Percentiles rank a stretch among this genome's conserved stretches.
These are phyloP conservation scores for Calidris pygmaea DNA, from an alignment of 2,113 vertebrate species.

Conservation along the genomic window DNA sequence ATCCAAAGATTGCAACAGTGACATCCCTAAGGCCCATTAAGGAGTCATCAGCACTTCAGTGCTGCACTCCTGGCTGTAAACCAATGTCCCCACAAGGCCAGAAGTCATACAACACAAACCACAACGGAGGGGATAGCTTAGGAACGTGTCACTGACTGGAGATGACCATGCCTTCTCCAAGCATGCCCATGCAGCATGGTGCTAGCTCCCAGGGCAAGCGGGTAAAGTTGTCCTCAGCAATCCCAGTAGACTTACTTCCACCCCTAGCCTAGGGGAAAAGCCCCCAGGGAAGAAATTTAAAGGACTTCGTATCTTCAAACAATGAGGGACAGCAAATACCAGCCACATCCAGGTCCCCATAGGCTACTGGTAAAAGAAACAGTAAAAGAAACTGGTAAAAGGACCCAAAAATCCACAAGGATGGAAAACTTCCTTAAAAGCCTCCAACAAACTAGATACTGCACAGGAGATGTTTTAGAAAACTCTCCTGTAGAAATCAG, in stretches of 20 bases:
- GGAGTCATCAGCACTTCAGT: not conserved
- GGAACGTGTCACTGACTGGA: not conserved
- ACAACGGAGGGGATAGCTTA: not conserved
- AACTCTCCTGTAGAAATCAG: not conserved
- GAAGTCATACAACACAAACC: not conserved
- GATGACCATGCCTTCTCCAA: not conserved
- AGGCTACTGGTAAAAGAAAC: not conserved
- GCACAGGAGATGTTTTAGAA: not conserved
- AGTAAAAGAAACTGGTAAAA: not conserved
- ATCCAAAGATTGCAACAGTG: not conserved
- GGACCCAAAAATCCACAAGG: not conserved
- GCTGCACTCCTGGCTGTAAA: not conserved
- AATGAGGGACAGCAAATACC: not conserved
- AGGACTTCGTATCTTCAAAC: not conserved
- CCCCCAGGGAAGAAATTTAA: not conserved
- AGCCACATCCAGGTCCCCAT: not conserved
- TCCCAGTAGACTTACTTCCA: not conserved
- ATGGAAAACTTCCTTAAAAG: not conserved
- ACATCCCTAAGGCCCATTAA: not conserved
- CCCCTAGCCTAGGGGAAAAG: not conserved
- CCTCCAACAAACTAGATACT: not conserved
- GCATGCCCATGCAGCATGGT: not conserved
- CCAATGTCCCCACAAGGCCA: not conserved
- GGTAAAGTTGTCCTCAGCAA: not conserved
- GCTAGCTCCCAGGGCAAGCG: not conserved